phyloP scores from a whole-genome alignment of 2,113 vertebrate species.

The Zeus faber region DNA sequence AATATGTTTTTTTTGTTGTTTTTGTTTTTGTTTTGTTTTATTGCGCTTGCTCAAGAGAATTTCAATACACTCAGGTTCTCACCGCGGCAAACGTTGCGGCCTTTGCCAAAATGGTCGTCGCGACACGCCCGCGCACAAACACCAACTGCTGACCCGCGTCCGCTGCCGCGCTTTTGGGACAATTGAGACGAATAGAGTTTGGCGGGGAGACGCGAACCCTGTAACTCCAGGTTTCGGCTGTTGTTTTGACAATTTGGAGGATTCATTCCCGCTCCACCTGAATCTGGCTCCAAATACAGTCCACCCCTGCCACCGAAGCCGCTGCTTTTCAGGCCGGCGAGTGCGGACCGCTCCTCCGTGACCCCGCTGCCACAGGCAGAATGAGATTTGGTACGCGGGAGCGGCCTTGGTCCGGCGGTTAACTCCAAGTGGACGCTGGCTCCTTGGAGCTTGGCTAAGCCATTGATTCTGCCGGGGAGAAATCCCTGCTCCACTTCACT shows the following conservation, averaged over 20 bases:
- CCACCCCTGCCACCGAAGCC: conserved; percentile 10
- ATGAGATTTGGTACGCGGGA: conserved; percentile 39
- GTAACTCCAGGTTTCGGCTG: conserved; percentile 14
- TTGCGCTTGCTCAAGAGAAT: not conserved
- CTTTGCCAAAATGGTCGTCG: too few relatives aligned
- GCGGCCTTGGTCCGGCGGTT: conserved; percentile 23
- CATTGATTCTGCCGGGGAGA: conserved; percentile 65
- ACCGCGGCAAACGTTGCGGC: too few relatives aligned
- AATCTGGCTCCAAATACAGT: conserved; percentile 32
- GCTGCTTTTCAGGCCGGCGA: conserved; percentile 18
- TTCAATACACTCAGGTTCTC: not conserved
- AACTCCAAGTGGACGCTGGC: conserved; percentile 45
- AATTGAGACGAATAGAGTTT: conserved; percentile 21
- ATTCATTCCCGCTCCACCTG: conserved; percentile 37
- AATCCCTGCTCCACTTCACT: conserved; percentile 62
- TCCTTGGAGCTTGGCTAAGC: conserved; percentile 62
- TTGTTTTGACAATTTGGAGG: conserved; percentile 40
- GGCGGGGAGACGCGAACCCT: conserved; percentile 25
- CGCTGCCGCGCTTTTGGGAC: conserved; percentile 23
- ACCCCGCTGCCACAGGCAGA: conserved; percentile 46
- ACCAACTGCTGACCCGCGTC: conserved; percentile 24
- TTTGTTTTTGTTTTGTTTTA: not conserved
- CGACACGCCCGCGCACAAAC: not conserved
- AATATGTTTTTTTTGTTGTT: conserved; percentile 46
- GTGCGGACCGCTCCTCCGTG: conserved; percentile 15